Base-by-base conservation (phyloP, 2,113 vertebrate genomes). In the Apistogramma diplotaenia region DNA sequence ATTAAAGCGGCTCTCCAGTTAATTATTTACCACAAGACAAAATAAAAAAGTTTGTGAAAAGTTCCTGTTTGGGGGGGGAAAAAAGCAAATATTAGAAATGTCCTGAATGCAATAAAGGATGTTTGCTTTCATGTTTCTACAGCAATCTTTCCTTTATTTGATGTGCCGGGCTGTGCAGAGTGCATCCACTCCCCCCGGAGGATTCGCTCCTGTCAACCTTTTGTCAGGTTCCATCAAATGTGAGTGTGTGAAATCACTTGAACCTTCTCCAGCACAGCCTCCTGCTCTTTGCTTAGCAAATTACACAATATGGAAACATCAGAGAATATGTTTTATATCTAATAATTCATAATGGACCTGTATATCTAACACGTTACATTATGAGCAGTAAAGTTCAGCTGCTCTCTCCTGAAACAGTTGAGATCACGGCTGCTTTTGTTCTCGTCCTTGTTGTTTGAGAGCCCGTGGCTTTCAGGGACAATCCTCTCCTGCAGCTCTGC, bases 401-500 rank as follows among this genome's bases (percentile, higher is more conserved):
- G 59, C 21, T 61, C 33, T 21, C 43, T 73, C 9, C 35, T 60
- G 33, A 49, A 54, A 13, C 33, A 21, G 61, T 29, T 6, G 25
- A n/a, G 27, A 70, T 70, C 53, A 27, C 54, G 11, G 5, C 15
- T 53, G 49, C 71, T 55, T 67, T 49, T 79, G 23, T 75, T 8
- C 62, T 70, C 25, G 3, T 6, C 40, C 2, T 60, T 58, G 67
- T 78, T 58, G n/a, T 70, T 31, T 74, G 31, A 85, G 3, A 62
- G 51, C 57, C 80, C 60, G 37, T 74, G 78, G 73, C 60, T 73
- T 67, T 73, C 57, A 55, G 54, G 53, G 74, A 85, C 54, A 57
- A 72, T 81, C 62, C 10, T 18, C 80, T 65, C 74, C 78, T 76
- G 71, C 55, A n/a, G 80, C 31, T 75, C 23, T 57, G 21, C 73